Base-by-base conservation (phyloP, 2,888 invertebrate species). In the Lithosia quadra region DNA sequence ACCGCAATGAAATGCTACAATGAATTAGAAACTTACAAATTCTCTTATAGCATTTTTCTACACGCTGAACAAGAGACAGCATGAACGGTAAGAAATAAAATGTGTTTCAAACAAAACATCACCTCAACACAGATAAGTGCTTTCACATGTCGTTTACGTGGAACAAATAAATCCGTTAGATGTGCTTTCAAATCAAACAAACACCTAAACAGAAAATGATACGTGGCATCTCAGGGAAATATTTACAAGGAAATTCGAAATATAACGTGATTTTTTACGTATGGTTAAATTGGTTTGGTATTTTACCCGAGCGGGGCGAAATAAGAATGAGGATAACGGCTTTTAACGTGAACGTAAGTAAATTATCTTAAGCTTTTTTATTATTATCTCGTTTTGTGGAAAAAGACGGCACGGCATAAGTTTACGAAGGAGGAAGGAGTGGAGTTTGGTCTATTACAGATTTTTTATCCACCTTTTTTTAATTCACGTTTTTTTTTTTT, bases 121-220 rank as follows among this genome's bases (percentile, higher is more conserved):
- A 73, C 73, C 72, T 73, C 61, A 28, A 53, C 65, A 68, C 67
- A 75, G 70, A 78, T 78, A 82, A 84, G 83, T 84, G 82, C 83
- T 79, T 84, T 84, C 72, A 67, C 82, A 67, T 83, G 82, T 84
- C 75, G 74, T 75, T 76, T 76, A 75, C 73, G 71, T 69, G 77
- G 28, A 74, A 77, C 80, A 80, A 84, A 83, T 77, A 82, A 77
- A 80, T 77, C 79, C 67, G 67, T 71, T 71, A 68, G 63, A 75
- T 78, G 70, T 74, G 73, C 69, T 77, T 81, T 76, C 74, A 82
- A 79, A 81, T 76, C 74, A 81, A 81, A 76, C 72, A 75, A 75
- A 80, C 65, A 73, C 55, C 67, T 71, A 60, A 70, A 71, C 68
- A 71, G 61, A 68, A 67, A 69, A 62, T 72, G 62, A 71, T 69